phyloP scores from a whole-genome alignment of 2,113 vertebrate species.

The Tauraco erythrolophus region DNA sequence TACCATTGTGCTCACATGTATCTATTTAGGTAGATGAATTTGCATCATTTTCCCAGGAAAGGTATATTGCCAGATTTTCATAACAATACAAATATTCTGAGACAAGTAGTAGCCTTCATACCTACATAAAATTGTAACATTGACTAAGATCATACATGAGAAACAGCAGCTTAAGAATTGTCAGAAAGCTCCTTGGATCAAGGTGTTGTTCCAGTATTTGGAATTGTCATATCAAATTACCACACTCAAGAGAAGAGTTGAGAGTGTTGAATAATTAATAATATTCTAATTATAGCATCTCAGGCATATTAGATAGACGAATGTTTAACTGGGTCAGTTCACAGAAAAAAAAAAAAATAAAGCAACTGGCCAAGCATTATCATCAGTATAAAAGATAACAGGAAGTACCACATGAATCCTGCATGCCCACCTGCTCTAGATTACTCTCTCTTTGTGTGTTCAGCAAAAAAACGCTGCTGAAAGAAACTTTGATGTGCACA shows the following conservation, averaged over 20 bases:
- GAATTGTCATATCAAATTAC: background rate
- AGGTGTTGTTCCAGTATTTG: background rate
- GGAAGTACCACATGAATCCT: background rate
- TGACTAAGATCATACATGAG: background rate
- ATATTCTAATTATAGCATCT: slow-evolving; percentile 20
- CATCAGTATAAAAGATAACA: background rate
- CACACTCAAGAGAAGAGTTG: background rate
- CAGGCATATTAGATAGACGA: background rate
- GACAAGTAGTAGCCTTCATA: background rate
- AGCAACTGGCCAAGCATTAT: background rate
- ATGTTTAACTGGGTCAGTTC: background rate
- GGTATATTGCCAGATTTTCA: background rate
- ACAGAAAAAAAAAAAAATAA: background rate
- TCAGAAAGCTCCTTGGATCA: background rate
- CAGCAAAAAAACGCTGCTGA: background rate
- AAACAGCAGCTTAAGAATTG: background rate
- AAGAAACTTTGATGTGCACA: background rate
- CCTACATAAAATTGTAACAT: background rate
- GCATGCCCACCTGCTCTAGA: background rate
- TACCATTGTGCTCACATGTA: background rate
- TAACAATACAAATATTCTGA: background rate
- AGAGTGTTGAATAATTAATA: slow-evolving; percentile 59
- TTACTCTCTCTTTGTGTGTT: background rate
- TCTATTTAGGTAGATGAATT: background rate
- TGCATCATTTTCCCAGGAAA: background rate